Evolutionary conservation across 2,888 invertebrate species (phyloP).

Genomic region (Axea sp.): DNA sequence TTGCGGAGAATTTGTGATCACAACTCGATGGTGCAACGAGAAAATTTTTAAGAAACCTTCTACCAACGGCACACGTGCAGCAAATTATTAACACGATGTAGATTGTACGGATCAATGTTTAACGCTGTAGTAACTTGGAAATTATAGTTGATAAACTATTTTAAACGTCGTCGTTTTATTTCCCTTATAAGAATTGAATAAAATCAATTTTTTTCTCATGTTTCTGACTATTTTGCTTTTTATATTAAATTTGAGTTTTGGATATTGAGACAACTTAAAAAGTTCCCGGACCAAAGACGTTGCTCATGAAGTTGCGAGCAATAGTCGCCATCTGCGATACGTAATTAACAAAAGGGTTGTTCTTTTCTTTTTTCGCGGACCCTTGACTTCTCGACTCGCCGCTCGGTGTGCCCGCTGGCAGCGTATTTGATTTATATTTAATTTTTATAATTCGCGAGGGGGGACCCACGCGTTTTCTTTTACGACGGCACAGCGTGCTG

Average conservation of each 20-base stretch:
- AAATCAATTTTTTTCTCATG: background rate
- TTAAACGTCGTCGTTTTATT: slow-evolving; percentile 67
- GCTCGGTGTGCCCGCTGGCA: slow-evolving; percentile 71
- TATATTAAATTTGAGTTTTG: slow-evolving; percentile 7
- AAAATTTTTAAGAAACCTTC: slow-evolving; percentile 25
- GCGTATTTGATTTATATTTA: slow-evolving; percentile 75
- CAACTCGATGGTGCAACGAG: slow-evolving; percentile 10
- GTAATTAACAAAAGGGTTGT: slow-evolving; percentile 79
- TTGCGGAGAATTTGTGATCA: slow-evolving; percentile 61
- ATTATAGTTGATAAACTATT: slow-evolving; percentile 76
- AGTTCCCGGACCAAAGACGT: slow-evolving; percentile 55
- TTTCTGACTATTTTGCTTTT: background rate
- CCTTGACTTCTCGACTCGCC: slow-evolving; percentile 61
- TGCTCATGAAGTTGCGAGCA: slow-evolving; percentile 72
- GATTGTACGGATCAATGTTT: slow-evolving; percentile 70
- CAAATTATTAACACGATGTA: slow-evolving; percentile 54
- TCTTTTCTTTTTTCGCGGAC: slow-evolving; percentile 57
- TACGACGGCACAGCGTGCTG: slow-evolving; percentile 59
- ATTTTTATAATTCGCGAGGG: slow-evolving; percentile 71
- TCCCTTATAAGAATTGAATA: slow-evolving; percentile 11
- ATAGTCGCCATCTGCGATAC: slow-evolving; percentile 75
- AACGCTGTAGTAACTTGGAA: slow-evolving; percentile 73
- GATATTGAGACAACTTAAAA: slow-evolving; percentile 50
- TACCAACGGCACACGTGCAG: slow-evolving; percentile 37
- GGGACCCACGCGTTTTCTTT: slow-evolving; percentile 62